Evolutionary conservation across 2,888 invertebrate species (phyloP).

Genomic region (Troides oblongomaculatus): DNA sequence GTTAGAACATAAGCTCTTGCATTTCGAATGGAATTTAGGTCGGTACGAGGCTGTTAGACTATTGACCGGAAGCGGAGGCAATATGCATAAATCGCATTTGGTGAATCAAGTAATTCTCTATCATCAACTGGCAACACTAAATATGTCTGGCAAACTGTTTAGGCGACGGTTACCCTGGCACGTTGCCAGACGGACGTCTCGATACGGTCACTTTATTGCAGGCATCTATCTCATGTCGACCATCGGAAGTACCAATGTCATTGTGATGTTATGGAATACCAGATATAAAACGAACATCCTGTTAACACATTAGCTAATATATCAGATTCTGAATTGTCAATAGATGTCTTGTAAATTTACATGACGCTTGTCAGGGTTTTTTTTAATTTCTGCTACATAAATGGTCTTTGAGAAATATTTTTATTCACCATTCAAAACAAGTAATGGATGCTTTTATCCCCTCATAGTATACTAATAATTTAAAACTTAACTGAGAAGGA

Average conservation of each 20-base stretch:
- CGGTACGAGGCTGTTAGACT: conserved; percentile 9
- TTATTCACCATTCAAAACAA: too few relatives aligned
- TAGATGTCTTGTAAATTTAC: not conserved
- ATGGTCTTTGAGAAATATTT: too few relatives aligned
- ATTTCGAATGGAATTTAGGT: conserved; percentile 21
- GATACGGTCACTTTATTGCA: conserved; percentile 49
- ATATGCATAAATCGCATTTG: conserved; percentile 24
- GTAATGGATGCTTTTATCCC: too few relatives aligned
- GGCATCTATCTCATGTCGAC: conserved; percentile 45
- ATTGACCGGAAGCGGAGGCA: conserved; percentile 5
- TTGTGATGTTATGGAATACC: conserved; percentile 39
- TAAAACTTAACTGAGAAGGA: too few relatives aligned
- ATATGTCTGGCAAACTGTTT: conserved; percentile 29
- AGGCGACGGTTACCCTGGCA: conserved; percentile 41
- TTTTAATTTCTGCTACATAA: too few relatives aligned
- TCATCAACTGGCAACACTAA: conserved; percentile 32
- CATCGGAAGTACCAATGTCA: conserved; percentile 32
- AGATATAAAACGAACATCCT: conserved; percentile 26
- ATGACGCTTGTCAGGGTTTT: not conserved
- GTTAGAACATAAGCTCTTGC: conserved; percentile 4
- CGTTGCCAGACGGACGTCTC: conserved; percentile 45
- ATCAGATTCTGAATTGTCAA: not conserved
- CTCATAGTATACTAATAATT: too few relatives aligned
- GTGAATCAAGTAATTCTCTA: conserved; percentile 29
- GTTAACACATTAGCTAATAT: conserved; percentile 22